Evolutionary conservation across 1,140 invertebrate genomes (phyloP).

Genomic region (Dreissena rostriformis): DNA sequence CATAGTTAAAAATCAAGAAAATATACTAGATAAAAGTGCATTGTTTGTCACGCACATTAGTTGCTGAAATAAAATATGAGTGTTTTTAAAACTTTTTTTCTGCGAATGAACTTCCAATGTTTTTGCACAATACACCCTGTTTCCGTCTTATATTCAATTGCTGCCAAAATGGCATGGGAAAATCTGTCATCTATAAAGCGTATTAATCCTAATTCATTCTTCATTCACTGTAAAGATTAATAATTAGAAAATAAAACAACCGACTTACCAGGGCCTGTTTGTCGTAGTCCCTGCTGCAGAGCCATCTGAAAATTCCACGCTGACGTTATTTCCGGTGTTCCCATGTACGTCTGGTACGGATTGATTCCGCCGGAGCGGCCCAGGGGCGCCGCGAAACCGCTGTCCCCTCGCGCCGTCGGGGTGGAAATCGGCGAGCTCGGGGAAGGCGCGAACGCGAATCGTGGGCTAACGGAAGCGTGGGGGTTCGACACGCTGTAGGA

Average conservation of each 20-base stretch:
- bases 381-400: constrained; percentile 64
- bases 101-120: background rate
- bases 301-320: constrained; percentile 71
- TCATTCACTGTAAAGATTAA: too few species aligned
- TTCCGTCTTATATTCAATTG: background rate
- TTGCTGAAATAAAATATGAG: too few species aligned
- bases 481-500: constrained; percentile 64
- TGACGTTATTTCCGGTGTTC: constrained; percentile 67
- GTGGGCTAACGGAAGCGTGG: constrained; percentile 66
- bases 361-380: constrained; percentile 69
- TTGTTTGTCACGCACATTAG: too few species aligned
- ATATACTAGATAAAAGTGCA: too few species aligned
- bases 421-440: constrained; percentile 67
- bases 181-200: too few species aligned
- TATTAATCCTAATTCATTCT: background rate
- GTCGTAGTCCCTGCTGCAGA: constrained; percentile 54
- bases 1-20: too few species aligned
- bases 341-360: constrained; percentile 72
- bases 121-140: background rate
- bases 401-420: constrained; percentile 66
- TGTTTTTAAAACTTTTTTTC: too few species aligned
- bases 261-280: constrained; percentile 55
- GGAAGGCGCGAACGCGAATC: constrained; percentile 67
- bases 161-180: background rate
- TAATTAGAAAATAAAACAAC: background rate